Conservation (phyloP, 2,113 vertebrate genomes). For the Mormyrus iriodes region DNA sequence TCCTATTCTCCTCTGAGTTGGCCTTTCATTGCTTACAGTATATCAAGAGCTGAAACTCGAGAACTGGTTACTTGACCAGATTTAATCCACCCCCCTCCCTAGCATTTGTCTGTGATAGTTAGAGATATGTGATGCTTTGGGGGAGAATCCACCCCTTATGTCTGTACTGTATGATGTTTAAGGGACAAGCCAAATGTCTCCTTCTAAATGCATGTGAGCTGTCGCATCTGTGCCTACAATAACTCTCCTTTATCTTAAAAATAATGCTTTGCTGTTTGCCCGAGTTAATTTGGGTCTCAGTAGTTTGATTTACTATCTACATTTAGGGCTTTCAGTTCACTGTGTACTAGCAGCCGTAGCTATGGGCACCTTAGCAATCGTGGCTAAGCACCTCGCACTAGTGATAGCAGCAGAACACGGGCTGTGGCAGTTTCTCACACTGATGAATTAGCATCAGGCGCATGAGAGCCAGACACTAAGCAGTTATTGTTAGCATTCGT, state of each 20-base stretch:
- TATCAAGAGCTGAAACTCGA: background rate
- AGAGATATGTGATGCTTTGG: background rate
- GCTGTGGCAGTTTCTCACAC: background rate
- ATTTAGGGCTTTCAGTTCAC: background rate
- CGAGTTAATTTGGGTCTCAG: background rate
- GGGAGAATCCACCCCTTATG: background rate
- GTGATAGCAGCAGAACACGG: background rate
- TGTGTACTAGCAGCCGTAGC: background rate
- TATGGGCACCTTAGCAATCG: background rate
- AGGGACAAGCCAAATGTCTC: background rate
- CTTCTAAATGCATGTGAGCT: background rate
- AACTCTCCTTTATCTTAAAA: background rate
- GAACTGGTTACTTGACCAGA: background rate
- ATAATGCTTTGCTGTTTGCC: background rate
- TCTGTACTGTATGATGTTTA: background rate
- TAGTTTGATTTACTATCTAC: background rate
- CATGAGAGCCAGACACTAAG: background rate
- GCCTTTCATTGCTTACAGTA: background rate
- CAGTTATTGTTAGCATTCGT: background rate
- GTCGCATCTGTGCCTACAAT: background rate
- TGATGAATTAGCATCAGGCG: background rate
- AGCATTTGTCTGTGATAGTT: background rate
- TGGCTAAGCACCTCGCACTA: background rate
- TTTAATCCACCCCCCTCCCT: background rate
- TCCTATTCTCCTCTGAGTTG: background rate